Evolutionary conservation across 2,888 invertebrate genomes (phyloP), one percentile per base, ranked within the genome.

Genomic region (Noctua comes): DNA sequence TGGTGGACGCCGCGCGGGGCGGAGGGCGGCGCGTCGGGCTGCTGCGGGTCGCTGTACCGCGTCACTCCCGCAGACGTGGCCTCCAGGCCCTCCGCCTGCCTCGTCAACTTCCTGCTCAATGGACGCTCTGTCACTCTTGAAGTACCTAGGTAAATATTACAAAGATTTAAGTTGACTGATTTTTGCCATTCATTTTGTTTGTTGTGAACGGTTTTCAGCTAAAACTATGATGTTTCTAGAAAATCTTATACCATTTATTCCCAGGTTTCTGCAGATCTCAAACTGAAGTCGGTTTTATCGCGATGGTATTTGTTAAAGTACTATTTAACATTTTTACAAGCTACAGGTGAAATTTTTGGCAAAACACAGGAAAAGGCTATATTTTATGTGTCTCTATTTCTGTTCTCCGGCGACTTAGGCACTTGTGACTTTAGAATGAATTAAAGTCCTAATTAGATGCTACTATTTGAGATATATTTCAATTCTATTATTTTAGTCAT

Each of bases 1-100:
- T 99, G 99, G 99, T 99, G 99, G 95, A 99, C 99, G 0, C 99
- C 99, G 0, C 97, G 99, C n/a, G 98, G 98, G 1, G 98, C 98
- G 85, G 98, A 98, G 77, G 98, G 98, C 2, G 97, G 97, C 97
- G 90, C 99, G 98, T 95, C 97, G 97, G 95, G 99, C 97, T 95
- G 98, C 98, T 92, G 98, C 98, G 98, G 98, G 0, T 98, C 98
- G 0, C 98, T 99, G 94, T 98, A 98, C 95, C 97, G 99, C 81
- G 99, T 99, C 43, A 99, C 99, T 0, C 99, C 99, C 0, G 99
- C 99, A 0, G 99, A 99, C 95, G 99, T 99, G 0, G 99, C 99
- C 88, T 99, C 99, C 36, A 97, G 99, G 0, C 99, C 99, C 0
- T 99, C 99, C 0, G 99, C 99, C 0, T 99, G 99, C 93, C 97